Percentiles rank a stretch among this genome's conserved stretches.
Evolutionary conservation across 2,113 vertebrate species (phyloP).

Genomic region (Brachypteracias leptosomus): DNA sequence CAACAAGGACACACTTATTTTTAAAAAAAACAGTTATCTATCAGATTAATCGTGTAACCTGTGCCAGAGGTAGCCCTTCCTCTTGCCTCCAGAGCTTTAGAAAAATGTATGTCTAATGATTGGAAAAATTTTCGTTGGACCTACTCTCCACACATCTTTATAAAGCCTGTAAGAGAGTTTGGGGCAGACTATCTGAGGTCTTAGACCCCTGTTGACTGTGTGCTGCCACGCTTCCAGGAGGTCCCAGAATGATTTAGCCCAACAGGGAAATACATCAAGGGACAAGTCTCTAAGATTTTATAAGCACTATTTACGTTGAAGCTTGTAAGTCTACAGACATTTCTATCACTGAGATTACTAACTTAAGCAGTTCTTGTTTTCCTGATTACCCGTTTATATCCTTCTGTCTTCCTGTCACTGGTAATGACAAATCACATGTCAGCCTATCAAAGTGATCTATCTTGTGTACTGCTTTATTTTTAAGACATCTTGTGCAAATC

Average conservation of each 20-base stretch:
- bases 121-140: neutral
- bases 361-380: neutral
- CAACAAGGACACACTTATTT: neutral
- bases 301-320: neutral
- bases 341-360: neutral
- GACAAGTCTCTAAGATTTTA: neutral
- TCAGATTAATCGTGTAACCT: neutral
- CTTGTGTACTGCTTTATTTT: neutral
- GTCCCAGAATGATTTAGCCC: neutral
- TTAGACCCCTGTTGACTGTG: neutral
- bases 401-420: neutral
- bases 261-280: neutral
- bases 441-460: neutral
- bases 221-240: neutral
- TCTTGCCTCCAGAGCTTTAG: neutral
- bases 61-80: neutral
- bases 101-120: neutral
- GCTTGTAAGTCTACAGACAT: neutral
- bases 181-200: neutral
- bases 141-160: neutral
- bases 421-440: neutral
- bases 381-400: neutral
- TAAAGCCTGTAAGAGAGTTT: neutral
- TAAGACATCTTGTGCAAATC: neutral
- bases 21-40: neutral